A percentile compares a stretch with the other conserved stretches of the same genome.
These are phyloP conservation scores for Anarsia innoxiella DNA, from an alignment of 2,888 invertebrate species.

Conservation along the genomic window DNA sequence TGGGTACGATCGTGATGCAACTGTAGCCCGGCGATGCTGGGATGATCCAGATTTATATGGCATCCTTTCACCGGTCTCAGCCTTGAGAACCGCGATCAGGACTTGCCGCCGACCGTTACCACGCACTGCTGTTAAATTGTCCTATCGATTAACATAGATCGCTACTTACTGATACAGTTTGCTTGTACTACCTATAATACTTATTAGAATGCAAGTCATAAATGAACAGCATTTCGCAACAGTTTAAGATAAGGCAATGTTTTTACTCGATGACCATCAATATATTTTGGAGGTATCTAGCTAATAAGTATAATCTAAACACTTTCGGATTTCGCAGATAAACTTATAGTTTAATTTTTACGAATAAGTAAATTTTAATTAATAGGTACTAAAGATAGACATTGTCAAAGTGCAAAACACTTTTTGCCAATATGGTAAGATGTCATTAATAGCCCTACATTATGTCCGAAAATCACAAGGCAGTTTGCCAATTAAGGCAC, in stretches of 20 bases:
- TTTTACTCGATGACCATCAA: neutral
- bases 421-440: no score
- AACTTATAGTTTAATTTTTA: no score
- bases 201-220: constrained; percentile 8
- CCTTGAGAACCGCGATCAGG: constrained; percentile 56
- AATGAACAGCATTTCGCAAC: constrained; percentile 3
- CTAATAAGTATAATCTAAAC: no score
- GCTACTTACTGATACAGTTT: constrained; percentile 54
- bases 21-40: constrained; percentile 26
- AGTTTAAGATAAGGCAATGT: constrained; percentile 3
- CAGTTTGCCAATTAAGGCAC: constrained; percentile 43
- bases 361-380: no score
- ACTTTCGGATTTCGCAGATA: no score
- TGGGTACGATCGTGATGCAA: constrained; percentile 8
- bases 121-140: constrained; percentile 55
- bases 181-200: constrained; percentile 15
- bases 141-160: constrained; percentile 68
- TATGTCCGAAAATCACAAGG: no score
- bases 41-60: constrained; percentile 68
- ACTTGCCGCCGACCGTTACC: constrained; percentile 60
- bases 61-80: constrained; percentile 64
- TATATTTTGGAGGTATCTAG: neutral
- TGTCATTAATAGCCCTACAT: no score
- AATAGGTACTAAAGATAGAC: no score
- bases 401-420: no score